A percentile compares a stretch with the other conserved stretches of the same genome.
phyloP scores from a whole-genome alignment of 2,113 vertebrate genomes.

The Dunckerocampus dactyliophorus region DNA sequence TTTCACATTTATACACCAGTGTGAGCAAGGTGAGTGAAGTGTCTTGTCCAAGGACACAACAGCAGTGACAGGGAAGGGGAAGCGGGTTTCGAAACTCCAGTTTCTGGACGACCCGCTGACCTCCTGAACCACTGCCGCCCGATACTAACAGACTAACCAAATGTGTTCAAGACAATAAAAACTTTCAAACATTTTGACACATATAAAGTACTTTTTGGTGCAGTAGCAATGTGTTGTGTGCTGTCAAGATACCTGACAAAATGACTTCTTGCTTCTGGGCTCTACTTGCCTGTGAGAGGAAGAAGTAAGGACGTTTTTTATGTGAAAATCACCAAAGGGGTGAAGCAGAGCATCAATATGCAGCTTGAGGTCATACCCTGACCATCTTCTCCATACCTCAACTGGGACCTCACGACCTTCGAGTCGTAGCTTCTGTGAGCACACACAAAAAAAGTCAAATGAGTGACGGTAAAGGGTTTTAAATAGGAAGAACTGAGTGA shows the following conservation, averaged over 20 bases:
- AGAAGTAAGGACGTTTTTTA: constrained; percentile 24
- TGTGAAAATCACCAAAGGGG: constrained; percentile 23
- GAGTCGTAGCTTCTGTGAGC: constrained; percentile 36
- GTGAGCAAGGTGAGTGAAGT: too few relatives aligned
- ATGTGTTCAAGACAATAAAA: background rate
- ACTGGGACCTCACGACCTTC: constrained; percentile 40
- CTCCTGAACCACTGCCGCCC: too few relatives aligned
- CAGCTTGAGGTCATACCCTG: constrained; percentile 15
- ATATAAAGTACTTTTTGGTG: background rate
- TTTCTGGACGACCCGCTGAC: too few relatives aligned
- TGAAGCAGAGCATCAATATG: constrained; percentile 46
- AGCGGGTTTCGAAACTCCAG: too few relatives aligned
- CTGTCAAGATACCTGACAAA: constrained; percentile 5
- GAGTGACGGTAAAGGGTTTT: constrained; percentile 25
- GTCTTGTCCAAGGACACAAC: too few relatives aligned
- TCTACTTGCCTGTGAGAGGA: constrained; percentile 21
- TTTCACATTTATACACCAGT: too few relatives aligned
- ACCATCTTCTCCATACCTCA: constrained; percentile 23
- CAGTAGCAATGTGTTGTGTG: background rate
- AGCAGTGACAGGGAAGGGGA: too few relatives aligned
- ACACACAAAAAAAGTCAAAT: constrained; percentile 6
- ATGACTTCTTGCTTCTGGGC: background rate
- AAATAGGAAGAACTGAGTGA: too few relatives aligned
- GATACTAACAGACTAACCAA: background rate
- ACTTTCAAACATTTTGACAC: background rate